Conservation (phyloP, 2,797 vertebrate species). For the Danionella dracula region DNA sequence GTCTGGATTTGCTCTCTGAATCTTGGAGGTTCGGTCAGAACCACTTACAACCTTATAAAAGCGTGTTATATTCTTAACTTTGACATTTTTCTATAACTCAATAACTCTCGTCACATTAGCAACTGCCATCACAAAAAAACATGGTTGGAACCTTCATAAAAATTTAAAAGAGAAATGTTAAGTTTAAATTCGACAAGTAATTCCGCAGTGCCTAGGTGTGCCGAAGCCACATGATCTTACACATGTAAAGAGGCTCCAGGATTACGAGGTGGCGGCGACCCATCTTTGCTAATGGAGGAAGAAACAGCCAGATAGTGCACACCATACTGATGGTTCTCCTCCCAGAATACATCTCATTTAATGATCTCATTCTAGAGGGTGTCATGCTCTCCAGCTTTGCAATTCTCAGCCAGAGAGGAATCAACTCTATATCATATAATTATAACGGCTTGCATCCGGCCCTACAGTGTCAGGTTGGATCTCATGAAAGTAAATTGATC, state of each 20-base stretch:
- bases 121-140: not conserved
- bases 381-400: conserved; percentile 26
- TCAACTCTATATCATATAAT: conserved; percentile 33
- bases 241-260: conserved; percentile 9
- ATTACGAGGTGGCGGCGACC: conserved; percentile 13
- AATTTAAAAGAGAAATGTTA: not conserved
- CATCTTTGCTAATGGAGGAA: conserved; percentile 20
- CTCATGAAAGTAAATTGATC: conserved; percentile 31
- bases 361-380: conserved; percentile 38
- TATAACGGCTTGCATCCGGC: conserved; percentile 20
- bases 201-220: not conserved
- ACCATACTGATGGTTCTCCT: conserved; percentile 36
- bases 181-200: not conserved
- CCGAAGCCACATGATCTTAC: not conserved
- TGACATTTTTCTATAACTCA: not conserved
- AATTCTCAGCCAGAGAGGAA: conserved; percentile 30
- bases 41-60: no score
- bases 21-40: no score
- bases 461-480: conserved; percentile 10
- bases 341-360: conserved; percentile 38
- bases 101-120: not conserved
- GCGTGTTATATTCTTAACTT: no score
- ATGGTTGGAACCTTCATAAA: not conserved
- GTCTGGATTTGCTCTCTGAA: no score
- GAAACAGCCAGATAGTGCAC: conserved; percentile 13